These are phyloP conservation scores for Margaritifera margaritifera DNA, from an alignment of 2,888 invertebrate genomes.

Conservation along the genomic window DNA sequence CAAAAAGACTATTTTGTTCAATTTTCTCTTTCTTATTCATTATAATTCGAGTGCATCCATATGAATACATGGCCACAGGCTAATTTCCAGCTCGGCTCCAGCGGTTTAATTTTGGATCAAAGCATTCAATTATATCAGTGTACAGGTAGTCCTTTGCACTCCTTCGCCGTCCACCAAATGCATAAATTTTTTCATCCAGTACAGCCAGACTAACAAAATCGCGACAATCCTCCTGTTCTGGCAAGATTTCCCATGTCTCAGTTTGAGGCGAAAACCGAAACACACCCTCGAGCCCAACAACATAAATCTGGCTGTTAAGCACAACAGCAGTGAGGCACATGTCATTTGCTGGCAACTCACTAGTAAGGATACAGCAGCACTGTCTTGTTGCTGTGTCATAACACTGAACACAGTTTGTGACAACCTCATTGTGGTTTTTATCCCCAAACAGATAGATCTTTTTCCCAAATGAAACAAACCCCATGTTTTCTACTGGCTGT, in stretches of 20 bases:
- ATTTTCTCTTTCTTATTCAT: slow-evolving; percentile 26
- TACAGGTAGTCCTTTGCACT: slow-evolving; percentile 65
- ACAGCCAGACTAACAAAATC: slow-evolving; percentile 66
- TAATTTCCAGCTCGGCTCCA: slow-evolving; percentile 57
- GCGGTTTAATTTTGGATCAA: slow-evolving; percentile 49
- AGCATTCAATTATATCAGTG: slow-evolving; percentile 62
- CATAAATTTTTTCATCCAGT: slow-evolving; percentile 62
- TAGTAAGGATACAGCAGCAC: slow-evolving; percentile 45
- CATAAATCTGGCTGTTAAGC: slow-evolving; percentile 58
- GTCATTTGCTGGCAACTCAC: slow-evolving; percentile 60
- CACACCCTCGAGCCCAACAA: slow-evolving; percentile 64
- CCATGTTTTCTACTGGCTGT: slow-evolving; percentile 67
- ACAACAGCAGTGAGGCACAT: slow-evolving; percentile 65
- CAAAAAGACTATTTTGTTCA: too few relatives aligned
- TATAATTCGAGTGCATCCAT: slow-evolving; percentile 64
- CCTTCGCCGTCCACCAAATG: slow-evolving; percentile 61
- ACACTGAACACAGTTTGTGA: slow-evolving; percentile 63
- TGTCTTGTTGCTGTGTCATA: slow-evolving; percentile 55
- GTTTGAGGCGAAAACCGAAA: slow-evolving; percentile 56
- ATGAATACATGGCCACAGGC: slow-evolving; percentile 64
- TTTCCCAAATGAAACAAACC: slow-evolving; percentile 58
- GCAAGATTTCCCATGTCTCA: slow-evolving; percentile 59
- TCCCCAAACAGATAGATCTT: slow-evolving; percentile 64
- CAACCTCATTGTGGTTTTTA: slow-evolving; percentile 66
- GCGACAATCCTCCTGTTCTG: slow-evolving; percentile 60